Base-by-base conservation (phyloP, 2,113 vertebrate genomes). In the Lophura nycthemera region DNA sequence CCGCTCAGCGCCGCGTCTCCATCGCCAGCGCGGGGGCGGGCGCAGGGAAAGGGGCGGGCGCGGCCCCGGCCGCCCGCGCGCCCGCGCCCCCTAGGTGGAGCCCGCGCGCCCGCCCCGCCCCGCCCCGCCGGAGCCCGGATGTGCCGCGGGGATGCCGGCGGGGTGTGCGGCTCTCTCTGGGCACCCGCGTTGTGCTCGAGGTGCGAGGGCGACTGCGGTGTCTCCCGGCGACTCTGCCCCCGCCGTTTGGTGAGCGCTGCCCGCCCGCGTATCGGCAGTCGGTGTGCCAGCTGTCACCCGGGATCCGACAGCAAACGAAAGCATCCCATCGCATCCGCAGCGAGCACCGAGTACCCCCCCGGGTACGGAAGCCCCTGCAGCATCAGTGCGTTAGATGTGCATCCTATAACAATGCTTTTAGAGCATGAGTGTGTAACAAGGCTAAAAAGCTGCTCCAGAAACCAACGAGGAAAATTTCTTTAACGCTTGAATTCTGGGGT, bases 91-190 rank as follows among this genome's bases (percentile, higher is more conserved):
- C 85, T 50, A 50, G 91, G 86, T 48, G 63, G 7, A 59, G 20
- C 67, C 70, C 85, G 89, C 71, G 72, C 29, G 78, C 82, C 72
- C 29, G 10, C 45, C 47, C 47, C 20, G 42, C 42, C 43, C 45
- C 85, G 34, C 73, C 45, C 56, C 60, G n/a, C 72, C 43, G 61
- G 66, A 34, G 38, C 95, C 95, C 95, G 95, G 95, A 95, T 96
- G 87, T 61, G 29, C 16, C 16, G 54, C 54, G 54, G 16, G 54
- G 50, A 27, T 52, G 50, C 50, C 13, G 50, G 50, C 13, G 50
- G 50, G 24, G 50, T 4, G 48, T 4, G 12, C 48, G 21, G 48
- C 48, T 50, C 22, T 50, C 48, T 11, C 10, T 12, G 48, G 11
- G 11, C 48, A 7, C 22, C 48, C 47, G 47, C 22, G 48, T 50